Evolutionary conservation across 2,113 vertebrate species (phyloP), one percentile per base, ranked within the genome.

Genomic region (Alexandromys fortis): DNA sequence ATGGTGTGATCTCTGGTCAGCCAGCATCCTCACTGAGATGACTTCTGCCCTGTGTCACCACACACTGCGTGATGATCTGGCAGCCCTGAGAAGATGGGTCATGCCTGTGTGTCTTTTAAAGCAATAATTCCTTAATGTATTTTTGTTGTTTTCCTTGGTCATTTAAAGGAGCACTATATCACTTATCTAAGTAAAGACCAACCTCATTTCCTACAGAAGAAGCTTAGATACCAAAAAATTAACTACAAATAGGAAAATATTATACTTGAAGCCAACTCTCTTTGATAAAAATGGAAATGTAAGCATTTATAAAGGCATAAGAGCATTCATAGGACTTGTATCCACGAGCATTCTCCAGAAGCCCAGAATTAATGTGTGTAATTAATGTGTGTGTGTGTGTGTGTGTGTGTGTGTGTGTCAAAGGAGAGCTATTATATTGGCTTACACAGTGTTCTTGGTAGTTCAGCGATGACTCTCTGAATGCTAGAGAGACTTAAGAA

Each of bases 41-140:
- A 5, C 4, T 7, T 82, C 24, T 45, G 2, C 2, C 13, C 58
- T 61, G 2, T 35, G 7, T 67, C 33, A 47, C 24, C 38, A 89
- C 22, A 79, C 19, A n/a, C 11, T 7, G 7, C 73, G 17, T 89
- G 21, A 47, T 89, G 21, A 47, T 21, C 11, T 77, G 5, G 2
- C 3, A 26, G 21, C 5, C 21, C 4, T 82, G 42, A 6, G 16
- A 9, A 65, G 35, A 47, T 52, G 1, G 16, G 47, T 4, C 22
- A 45, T n/a, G 49, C 5, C 21, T 45, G 1, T 77, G 26, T 85
- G 52, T 17, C 38, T 52, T 88, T 24, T 61, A 83, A 82, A 35
- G 28, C 49, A 89, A 52, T 88, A 13, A 83, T 97, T 77, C 63
- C 70, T 94, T 49, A 86, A 12, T 82, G n/a, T 72, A 77, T 92